Conservation (phyloP, 2,888 invertebrate species). For the Synergus umbraculus region DNA sequence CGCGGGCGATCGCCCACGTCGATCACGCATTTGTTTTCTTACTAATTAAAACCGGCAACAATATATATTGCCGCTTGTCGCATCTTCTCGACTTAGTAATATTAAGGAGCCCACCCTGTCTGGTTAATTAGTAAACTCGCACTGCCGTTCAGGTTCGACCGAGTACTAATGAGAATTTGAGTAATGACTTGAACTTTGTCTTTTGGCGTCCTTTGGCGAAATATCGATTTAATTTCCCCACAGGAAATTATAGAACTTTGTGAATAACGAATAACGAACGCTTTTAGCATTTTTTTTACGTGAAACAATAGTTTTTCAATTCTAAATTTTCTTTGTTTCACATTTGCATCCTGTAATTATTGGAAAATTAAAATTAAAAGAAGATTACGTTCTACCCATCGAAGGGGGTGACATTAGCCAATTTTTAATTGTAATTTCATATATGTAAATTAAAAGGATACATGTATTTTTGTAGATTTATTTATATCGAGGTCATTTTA, state of each 20-base stretch:
- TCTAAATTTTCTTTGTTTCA: too few species aligned
- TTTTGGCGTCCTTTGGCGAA: not conserved
- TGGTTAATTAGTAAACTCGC: conserved; percentile 73
- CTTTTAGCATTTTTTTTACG: not conserved
- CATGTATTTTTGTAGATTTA: too few species aligned
- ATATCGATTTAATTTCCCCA: not conserved
- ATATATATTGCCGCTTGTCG: conserved; percentile 63
- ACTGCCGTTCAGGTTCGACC: conserved; percentile 62
- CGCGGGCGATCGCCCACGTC: conserved; percentile 48
- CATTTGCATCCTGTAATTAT: too few species aligned
- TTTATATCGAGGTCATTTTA: not conserved
- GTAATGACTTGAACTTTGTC: conserved; percentile 66
- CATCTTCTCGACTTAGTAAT: conserved; percentile 60
- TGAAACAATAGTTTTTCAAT: too few species aligned
- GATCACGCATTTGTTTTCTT: conserved; percentile 60
- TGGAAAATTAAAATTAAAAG: too few species aligned
- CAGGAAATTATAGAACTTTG: not conserved
- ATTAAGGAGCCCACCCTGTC: conserved; percentile 66
- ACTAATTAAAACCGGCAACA: conserved; percentile 66
- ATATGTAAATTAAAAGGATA: too few species aligned
- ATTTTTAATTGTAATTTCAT: too few species aligned
- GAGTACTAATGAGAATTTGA: conserved; percentile 73
- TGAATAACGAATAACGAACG: not conserved
- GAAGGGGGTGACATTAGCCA: too few species aligned
- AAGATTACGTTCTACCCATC: too few species aligned